These are phyloP conservation scores for Drosophila insularis DNA, from an alignment of 1,140 invertebrate genomes.

Conservation along the genomic window DNA sequence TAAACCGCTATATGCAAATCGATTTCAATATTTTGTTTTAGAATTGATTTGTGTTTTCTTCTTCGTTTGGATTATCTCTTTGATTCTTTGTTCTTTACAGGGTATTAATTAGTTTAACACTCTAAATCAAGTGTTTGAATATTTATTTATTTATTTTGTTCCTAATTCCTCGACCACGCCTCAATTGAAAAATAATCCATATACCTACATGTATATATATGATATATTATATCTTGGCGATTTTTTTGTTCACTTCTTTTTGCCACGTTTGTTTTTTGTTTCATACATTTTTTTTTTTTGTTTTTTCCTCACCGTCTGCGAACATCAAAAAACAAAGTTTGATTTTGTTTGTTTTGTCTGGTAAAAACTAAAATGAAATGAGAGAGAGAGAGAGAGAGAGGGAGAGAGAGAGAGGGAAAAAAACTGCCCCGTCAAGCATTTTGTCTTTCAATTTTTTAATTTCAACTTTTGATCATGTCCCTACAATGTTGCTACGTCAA, in stretches of 20 bases:
- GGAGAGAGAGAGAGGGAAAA: not conserved
- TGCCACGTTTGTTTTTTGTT: not conserved
- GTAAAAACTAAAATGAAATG: not conserved
- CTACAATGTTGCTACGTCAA: conserved; percentile 44
- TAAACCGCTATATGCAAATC: too few relatives aligned
- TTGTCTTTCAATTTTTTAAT: conserved; percentile 17
- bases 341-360: conserved; percentile 19
- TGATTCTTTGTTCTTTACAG: too few relatives aligned
- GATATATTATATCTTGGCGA: not conserved
- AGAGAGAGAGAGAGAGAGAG: not conserved
- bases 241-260: not conserved
- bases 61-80: too few relatives aligned
- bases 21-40: too few relatives aligned
- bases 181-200: conserved; percentile 4
- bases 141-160: not conserved
- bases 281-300: not conserved
- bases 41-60: too few relatives aligned
- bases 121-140: not conserved
- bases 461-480: conserved; percentile 6
- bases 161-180: not conserved
- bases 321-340: not conserved
- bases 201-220: not conserved
- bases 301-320: not conserved
- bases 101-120: too few relatives aligned
- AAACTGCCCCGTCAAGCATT: conserved; percentile 42